Evolutionary conservation across 1,140 invertebrate genomes (phyloP).

Genomic region (Papilio machaon): DNA sequence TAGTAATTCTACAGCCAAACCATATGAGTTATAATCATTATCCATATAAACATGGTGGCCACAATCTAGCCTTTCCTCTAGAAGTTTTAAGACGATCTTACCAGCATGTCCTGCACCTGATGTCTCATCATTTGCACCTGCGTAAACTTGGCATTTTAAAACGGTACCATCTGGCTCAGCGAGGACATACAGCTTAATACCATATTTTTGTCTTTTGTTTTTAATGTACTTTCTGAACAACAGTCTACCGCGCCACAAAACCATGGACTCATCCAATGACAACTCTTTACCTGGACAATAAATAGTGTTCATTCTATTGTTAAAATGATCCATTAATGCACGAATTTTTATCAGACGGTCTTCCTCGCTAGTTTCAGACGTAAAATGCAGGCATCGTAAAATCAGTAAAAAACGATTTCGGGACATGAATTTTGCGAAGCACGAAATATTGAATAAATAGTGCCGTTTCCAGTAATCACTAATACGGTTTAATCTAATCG

Average conservation of each 20-base stretch:
- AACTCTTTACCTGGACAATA: constrained; percentile 64
- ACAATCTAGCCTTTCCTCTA: constrained; percentile 53
- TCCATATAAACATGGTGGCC: constrained; percentile 64
- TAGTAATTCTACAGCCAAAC: constrained; percentile 49
- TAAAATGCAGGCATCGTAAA: constrained; percentile 57
- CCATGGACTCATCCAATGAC: constrained; percentile 67
- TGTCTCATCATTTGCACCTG: constrained; percentile 44
- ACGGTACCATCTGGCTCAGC: constrained; percentile 58
- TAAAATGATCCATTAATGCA: constrained; percentile 51
- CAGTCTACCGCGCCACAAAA: constrained; percentile 67
- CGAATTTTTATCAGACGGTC: constrained; percentile 46
- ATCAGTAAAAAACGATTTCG: constrained; percentile 59
- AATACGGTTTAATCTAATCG: constrained; percentile 53
- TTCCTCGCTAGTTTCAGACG: constrained; percentile 41
- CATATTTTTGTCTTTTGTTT: constrained; percentile 67
- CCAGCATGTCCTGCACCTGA: constrained; percentile 45
- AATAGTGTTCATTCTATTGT: constrained; percentile 52
- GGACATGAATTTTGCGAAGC: constrained; percentile 57
- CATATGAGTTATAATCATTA: constrained; percentile 56
- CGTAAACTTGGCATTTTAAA: constrained; percentile 51
- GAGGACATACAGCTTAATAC: constrained; percentile 70
- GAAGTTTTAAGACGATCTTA: constrained; percentile 54
- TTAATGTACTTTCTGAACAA: constrained; percentile 66
- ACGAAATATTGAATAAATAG: constrained; percentile 52
- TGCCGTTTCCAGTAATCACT: constrained; percentile 63